Conservation (phyloP, 2,113 vertebrate species). For the Mustela nigripes region DNA sequence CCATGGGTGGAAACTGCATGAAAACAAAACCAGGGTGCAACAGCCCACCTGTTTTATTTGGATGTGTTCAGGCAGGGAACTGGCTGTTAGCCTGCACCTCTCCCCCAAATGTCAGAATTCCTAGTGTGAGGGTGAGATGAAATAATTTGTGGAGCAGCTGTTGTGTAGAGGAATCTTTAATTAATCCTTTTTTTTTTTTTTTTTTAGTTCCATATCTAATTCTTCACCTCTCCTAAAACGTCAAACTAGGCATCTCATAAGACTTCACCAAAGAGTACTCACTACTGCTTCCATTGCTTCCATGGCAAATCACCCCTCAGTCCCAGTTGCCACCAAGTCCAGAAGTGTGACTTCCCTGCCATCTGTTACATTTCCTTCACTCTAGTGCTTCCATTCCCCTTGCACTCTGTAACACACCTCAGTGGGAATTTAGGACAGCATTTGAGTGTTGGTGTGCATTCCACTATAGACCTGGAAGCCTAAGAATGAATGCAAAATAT, state of each 20-base stretch:
- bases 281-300: accelerated
- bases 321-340: accelerated
- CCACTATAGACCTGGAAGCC: not conserved
- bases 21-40: not conserved
- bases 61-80: not conserved
- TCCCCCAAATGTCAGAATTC: not conserved
- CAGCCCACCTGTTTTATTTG: not conserved
- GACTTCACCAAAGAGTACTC: not conserved
- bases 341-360: accelerated
- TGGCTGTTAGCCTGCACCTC: not conserved
- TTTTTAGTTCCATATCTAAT: not conserved
- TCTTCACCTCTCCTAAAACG: not conserved
- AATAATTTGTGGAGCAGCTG: not conserved
- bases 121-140: not conserved
- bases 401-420: accelerated
- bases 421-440: no score
- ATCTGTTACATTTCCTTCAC: not conserved
- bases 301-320: accelerated
- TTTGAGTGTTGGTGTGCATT: not conserved
- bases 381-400: accelerated
- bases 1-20: not conserved
- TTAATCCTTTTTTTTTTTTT: not conserved
- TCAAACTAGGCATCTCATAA: not conserved
- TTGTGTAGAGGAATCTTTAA: not conserved
- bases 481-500: not conserved